These are phyloP conservation scores for Caligus rogercresseyi DNA, from an alignment of 1,140 invertebrate species.

Conservation along the genomic window DNA sequence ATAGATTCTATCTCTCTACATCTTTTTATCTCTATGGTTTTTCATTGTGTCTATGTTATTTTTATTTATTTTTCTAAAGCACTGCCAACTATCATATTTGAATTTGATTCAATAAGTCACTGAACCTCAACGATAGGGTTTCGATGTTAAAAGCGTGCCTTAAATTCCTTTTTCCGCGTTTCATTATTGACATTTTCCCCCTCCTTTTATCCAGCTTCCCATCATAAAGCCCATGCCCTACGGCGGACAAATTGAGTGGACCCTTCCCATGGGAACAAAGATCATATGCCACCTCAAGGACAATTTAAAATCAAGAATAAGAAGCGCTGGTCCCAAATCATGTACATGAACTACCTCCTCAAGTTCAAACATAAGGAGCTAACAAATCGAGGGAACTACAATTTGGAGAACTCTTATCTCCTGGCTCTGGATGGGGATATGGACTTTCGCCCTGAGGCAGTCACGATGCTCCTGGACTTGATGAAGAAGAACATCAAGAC, in stretches of 20 bases:
- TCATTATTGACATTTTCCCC: neutral
- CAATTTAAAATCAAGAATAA: slow-evolving; percentile 28
- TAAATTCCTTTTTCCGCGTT: too few species aligned
- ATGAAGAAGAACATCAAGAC: slow-evolving; percentile 37
- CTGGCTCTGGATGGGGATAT: slow-evolving; percentile 39
- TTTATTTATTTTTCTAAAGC: too few species aligned
- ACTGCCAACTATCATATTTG: too few species aligned
- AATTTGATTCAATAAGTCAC: too few species aligned
- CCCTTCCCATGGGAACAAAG: slow-evolving; percentile 27
- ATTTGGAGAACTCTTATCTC: slow-evolving; percentile 38
- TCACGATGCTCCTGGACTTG: slow-evolving; percentile 35
- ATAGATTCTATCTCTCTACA: too few species aligned
- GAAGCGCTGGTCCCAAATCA: slow-evolving; percentile 31
- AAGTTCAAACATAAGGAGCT: slow-evolving; percentile 37
- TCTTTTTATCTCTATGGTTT: too few species aligned
- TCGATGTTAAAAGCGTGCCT: too few species aligned
- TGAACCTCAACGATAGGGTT: too few species aligned
- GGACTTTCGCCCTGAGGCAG: slow-evolving; percentile 36
- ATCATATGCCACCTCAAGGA: slow-evolving; percentile 30
- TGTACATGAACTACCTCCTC: slow-evolving; percentile 47
- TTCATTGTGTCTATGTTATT: too few species aligned
- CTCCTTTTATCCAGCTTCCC: neutral
- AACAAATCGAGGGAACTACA: slow-evolving; percentile 27
- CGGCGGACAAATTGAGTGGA: slow-evolving; percentile 29
- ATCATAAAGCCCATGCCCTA: slow-evolving; percentile 27